Base-by-base conservation (phyloP, 2,797 vertebrate species). In the Cryptoblepharus egeriae region DNA sequence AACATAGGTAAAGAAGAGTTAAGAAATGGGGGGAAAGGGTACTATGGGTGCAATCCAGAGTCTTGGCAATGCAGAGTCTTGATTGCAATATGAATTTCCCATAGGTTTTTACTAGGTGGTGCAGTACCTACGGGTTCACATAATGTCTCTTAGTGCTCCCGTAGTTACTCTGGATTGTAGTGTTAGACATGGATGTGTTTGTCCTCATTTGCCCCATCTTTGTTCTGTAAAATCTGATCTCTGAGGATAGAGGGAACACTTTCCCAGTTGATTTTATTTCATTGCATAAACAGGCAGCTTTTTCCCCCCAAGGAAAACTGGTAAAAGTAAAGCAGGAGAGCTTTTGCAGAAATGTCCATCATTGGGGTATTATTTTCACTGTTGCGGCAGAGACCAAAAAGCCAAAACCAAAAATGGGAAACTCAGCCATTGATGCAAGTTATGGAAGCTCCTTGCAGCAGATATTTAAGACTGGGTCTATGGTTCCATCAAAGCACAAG, bases 1-100 rank as follows among this genome's bases (percentile, higher is more conserved):
- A 98, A 85, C 98, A 99, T 95, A 98, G 98, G 97, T 98, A 85
- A 58, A 26, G 60, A 64, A 20, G n/a, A 55, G 28, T 52, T 70
- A 60, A 35, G 58, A 15, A 30, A 8, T 28, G 45, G 6, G 11
- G 10, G 12, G 32, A 24, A 26, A 8, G 39, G 52, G 18, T 39
- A 22, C 71, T 24, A 35, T 55, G 60, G 42, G 42, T 11, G 11
- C 11, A 45, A 45, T 45, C 42, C 42, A 45, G 11, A 45, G 5
- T 11, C 42, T n/a, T n/a, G n/a, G n/a, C n/a, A n/a, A n/a, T n/a
- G n/a, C n/a, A n/a, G n/a, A n/a, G n/a, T n/a, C n/a, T n/a, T n/a
- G n/a, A n/a, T n/a, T n/a, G n/a, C n/a, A n/a, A n/a, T n/a, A n/a
- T n/a, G n/a, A n/a, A n/a, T n/a, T n/a, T n/a, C n/a, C n/a, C n/a